These are phyloP conservation scores for Columba janthina DNA, from an alignment of 2,113 vertebrate species.

Conservation along the genomic window DNA sequence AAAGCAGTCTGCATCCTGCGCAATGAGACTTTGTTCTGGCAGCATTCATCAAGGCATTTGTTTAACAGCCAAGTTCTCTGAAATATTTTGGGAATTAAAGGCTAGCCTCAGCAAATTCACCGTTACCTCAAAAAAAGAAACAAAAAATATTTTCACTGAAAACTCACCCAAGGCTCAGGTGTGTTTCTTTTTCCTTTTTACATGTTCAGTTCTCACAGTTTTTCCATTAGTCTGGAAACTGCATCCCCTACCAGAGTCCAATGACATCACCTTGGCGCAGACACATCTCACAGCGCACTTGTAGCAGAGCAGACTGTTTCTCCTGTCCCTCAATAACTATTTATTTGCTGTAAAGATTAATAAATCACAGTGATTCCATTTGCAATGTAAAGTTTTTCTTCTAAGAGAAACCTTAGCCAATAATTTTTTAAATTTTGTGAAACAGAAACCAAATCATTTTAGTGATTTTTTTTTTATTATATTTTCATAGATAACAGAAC, in stretches of 20 bases:
- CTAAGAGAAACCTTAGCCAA: neutral
- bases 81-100: neutral
- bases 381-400: neutral
- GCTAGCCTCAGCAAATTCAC: neutral
- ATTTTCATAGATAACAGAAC: neutral
- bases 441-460: neutral
- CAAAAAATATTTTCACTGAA: constrained; percentile 22
- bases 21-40: constrained; percentile 12
- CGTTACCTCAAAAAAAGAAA: neutral
- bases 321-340: neutral
- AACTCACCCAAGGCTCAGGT: neutral
- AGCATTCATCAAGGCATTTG: neutral
- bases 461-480: neutral
- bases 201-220: neutral
- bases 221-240: neutral
- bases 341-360: neutral
- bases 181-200: neutral
- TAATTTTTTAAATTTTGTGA: neutral
- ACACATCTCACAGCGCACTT: neutral
- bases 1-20: neutral
- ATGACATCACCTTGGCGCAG: neutral
- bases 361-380: neutral
- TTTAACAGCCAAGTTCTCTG: neutral
- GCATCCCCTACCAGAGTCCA: neutral
- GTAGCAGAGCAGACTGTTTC: neutral